Conservation (phyloP, 2,797 vertebrate species). For the Mormyrus proboscirostris region DNA sequence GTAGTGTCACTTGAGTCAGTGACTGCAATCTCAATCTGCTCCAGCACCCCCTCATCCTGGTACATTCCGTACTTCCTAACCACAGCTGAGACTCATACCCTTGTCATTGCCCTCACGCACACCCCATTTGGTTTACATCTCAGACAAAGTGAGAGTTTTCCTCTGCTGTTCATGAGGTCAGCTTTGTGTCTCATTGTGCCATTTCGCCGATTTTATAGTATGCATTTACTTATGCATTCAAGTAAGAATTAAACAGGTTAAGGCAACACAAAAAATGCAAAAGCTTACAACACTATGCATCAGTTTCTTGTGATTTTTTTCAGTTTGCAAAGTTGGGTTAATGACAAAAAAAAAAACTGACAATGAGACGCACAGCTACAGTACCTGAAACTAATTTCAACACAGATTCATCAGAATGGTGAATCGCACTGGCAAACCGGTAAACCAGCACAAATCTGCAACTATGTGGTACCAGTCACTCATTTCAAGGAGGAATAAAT, state of each 20-base stretch:
- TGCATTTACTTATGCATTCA: slow-evolving; percentile 2
- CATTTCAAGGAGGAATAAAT: not conserved
- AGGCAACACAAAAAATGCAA: not conserved
- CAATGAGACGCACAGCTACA: not conserved
- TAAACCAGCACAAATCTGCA: not conserved
- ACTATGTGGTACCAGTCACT: not conserved
- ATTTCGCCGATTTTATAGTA: not conserved
- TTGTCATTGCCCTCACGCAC: not conserved
- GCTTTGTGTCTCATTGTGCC: not conserved
- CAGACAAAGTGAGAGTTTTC: not conserved
- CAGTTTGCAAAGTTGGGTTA: not conserved
- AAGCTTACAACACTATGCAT: not conserved
- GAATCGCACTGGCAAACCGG: not conserved
- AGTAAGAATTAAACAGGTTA: not conserved
- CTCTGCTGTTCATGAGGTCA: not conserved
- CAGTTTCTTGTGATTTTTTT: not conserved
- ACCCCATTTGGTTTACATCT: not conserved
- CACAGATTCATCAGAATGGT: not conserved
- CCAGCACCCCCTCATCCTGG: not conserved
- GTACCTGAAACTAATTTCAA: not conserved
- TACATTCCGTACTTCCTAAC: not conserved
- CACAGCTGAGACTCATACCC: not conserved
- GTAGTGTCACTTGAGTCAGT: not conserved
- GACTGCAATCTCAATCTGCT: not conserved
- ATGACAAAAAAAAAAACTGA: not conserved